These are phyloP conservation scores for Dreissena rostriformis DNA, from an alignment of 1,140 invertebrate species.

Conservation along the genomic window DNA sequence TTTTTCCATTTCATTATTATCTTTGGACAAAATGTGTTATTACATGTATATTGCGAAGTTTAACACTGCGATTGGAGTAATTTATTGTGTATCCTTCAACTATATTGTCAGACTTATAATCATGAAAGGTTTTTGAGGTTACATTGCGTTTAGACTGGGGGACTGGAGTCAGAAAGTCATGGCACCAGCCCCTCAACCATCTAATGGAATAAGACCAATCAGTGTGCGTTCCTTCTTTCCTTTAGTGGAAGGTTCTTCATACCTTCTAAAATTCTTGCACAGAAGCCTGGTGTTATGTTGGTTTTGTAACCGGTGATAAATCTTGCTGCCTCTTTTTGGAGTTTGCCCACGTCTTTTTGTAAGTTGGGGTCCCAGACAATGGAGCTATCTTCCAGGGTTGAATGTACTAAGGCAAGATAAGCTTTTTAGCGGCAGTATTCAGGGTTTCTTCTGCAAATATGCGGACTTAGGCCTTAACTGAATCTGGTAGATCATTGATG, in stretches of 20 bases:
- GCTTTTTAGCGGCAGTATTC: not conserved
- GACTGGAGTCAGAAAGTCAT: slow-evolving; percentile 15
- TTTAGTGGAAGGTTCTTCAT: not conserved
- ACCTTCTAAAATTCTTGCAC: not conserved
- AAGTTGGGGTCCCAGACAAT: not conserved
- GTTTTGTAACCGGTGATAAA: not conserved
- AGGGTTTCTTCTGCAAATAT: slow-evolving; percentile 54
- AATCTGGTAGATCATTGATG: slow-evolving; percentile 54
- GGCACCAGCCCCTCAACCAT: slow-evolving; percentile 2
- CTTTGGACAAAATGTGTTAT: not conserved
- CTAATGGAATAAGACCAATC: not conserved
- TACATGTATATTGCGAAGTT: not conserved
- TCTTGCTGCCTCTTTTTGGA: slow-evolving; percentile 7
- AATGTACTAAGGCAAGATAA: slow-evolving; percentile 1
- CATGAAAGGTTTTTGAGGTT: not conserved
- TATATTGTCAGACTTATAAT: too few species aligned
- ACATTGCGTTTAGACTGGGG: not conserved
- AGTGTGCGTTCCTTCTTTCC: not conserved
- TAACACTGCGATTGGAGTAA: not conserved
- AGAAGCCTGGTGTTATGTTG: not conserved
- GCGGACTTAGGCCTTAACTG: slow-evolving; percentile 31
- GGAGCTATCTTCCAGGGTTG: not conserved
- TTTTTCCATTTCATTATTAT: not conserved
- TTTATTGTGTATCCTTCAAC: not conserved
- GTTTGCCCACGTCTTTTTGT: not conserved